These are phyloP conservation scores for Channallabes apus DNA, from an alignment of 2,797 vertebrate genomes.

Conservation along the genomic window DNA sequence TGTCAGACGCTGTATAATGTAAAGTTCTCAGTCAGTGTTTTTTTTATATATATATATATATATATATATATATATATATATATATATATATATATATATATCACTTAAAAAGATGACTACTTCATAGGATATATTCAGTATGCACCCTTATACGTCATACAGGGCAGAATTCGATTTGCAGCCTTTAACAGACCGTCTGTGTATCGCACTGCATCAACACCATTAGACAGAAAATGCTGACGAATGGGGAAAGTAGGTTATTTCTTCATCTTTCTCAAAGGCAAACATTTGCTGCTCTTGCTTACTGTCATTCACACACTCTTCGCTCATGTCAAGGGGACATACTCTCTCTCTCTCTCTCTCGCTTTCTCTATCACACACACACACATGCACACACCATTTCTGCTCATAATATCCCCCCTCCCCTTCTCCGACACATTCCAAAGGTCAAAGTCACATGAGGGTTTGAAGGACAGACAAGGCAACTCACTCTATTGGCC, in stretches of 20 bases:
- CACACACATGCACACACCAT: slow-evolving; percentile 41
- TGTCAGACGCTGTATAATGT: neutral
- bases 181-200: slow-evolving; percentile 21
- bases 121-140: neutral
- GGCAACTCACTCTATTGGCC: slow-evolving; percentile 65
- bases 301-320: slow-evolving; percentile 46
- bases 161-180: slow-evolving; percentile 31
- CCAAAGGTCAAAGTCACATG: slow-evolving; percentile 83
- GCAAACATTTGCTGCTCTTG: slow-evolving; percentile 45
- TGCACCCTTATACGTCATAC: neutral
- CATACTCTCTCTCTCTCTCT: slow-evolving; percentile 35
- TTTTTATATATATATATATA: neutral
- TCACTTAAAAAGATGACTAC: neutral
- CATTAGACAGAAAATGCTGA: slow-evolving; percentile 51
- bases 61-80: neutral
- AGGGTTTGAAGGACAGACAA: slow-evolving; percentile 80
- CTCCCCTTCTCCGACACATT: slow-evolving; percentile 73
- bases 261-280: slow-evolving; percentile 47
- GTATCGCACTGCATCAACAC: slow-evolving; percentile 33
- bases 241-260: slow-evolving; percentile 33
- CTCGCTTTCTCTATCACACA: neutral
- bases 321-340: slow-evolving; percentile 43
- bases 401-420: slow-evolving; percentile 67
- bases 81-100: neutral
- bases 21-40: neutral